A percentile compares a stretch with the other conserved stretches of the same genome.
Evolutionary conservation across 2,113 vertebrate genomes (phyloP).

Genomic region (Xiphophorus couchianus): DNA sequence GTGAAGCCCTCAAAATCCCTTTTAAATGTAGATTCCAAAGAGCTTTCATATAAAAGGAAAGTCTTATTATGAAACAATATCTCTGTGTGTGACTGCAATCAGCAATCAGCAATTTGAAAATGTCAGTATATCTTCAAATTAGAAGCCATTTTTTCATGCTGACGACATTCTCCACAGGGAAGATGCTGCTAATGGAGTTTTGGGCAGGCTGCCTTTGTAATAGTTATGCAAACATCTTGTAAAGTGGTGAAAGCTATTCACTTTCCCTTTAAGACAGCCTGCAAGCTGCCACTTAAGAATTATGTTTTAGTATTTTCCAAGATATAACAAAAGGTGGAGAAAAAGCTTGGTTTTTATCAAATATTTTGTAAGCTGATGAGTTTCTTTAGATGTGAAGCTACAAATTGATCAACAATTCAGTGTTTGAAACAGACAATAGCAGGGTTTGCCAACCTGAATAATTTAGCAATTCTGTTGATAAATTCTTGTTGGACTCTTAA

Average conservation of each 20-base stretch:
- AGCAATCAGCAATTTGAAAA: slow-evolving; percentile 58
- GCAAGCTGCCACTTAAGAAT: slow-evolving; percentile 4
- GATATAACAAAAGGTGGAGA: not conserved
- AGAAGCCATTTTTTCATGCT: slow-evolving; percentile 54
- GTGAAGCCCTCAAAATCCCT: slow-evolving; percentile 18
- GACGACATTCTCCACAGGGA: slow-evolving; percentile 54
- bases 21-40: slow-evolving; percentile 29
- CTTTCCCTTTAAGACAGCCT: slow-evolving; percentile 14
- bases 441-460: not conserved
- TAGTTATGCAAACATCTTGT: slow-evolving; percentile 38
- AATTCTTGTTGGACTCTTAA: not conserved
- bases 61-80: slow-evolving; percentile 50
- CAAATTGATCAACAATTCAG: not conserved
- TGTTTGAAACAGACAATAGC: not conserved
- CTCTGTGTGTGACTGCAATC: slow-evolving; percentile 64
- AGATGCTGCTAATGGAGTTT: slow-evolving; percentile 56
- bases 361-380: not conserved
- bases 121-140: slow-evolving; percentile 61
- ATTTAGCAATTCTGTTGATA: not conserved
- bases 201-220: slow-evolving; percentile 47
- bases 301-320: not conserved
- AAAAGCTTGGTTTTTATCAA: not conserved
- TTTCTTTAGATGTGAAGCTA: not conserved
- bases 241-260: slow-evolving; percentile 24
- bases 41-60: slow-evolving; percentile 34